Percentiles rank a stretch among this genome's conserved stretches.
Conservation (phyloP, 2,888 invertebrate species). For the Cyclophora albipunctata region DNA sequence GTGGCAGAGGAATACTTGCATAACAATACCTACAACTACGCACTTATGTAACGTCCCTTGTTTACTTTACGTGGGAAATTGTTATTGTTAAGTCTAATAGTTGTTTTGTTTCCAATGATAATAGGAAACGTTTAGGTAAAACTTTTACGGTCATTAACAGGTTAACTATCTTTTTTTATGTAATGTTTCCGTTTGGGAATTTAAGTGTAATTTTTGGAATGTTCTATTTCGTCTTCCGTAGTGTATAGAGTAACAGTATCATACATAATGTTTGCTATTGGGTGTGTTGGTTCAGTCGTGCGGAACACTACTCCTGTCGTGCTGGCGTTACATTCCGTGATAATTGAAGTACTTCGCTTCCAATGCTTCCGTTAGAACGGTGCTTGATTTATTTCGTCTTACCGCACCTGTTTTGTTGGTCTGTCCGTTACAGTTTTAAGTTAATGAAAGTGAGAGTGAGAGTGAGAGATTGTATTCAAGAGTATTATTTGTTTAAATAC, state of each 20-base stretch:
- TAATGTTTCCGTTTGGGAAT: too few relatives aligned
- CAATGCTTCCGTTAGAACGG: slow-evolving; percentile 15
- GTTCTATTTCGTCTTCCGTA: too few relatives aligned
- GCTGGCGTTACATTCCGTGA: slow-evolving; percentile 13
- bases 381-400: slow-evolving; percentile 7
- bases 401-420: slow-evolving; percentile 6
- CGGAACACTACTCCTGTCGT: slow-evolving; percentile 13
- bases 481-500: too few relatives aligned
- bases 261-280: slow-evolving; percentile 4
- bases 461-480: too few relatives aligned
- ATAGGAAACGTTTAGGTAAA: too few relatives aligned
- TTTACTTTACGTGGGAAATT: neutral
- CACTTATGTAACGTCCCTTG: too few relatives aligned
- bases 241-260: too few relatives aligned
- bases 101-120: too few relatives aligned
- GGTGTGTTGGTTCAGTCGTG: slow-evolving; percentile 14
- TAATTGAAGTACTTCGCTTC: slow-evolving; percentile 15
- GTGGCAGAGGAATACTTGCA: slow-evolving; percentile 6
- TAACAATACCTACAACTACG: neutral
- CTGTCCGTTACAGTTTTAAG: neutral
- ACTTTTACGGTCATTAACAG: too few relatives aligned
- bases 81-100: too few relatives aligned
- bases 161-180: too few relatives aligned
- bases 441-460: neutral
- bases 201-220: too few relatives aligned